Evolutionary conservation across 2,113 vertebrate genomes (phyloP).

Genomic region (Oreochromis tanganicae): DNA sequence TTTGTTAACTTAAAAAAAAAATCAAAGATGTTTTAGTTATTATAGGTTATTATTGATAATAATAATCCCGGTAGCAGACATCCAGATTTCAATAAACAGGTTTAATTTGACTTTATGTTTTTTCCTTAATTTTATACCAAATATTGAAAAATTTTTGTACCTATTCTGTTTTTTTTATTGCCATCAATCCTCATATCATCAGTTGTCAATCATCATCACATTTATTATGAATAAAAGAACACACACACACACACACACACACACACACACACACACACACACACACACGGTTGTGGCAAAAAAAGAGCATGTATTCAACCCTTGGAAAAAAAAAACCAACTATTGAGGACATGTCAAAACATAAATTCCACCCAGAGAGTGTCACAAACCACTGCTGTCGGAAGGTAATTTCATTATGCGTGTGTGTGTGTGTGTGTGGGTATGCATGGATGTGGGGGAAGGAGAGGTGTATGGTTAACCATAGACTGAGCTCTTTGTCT

Average conservation of each 20-base stretch:
- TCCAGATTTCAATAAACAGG: neutral
- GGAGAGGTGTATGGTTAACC: slow-evolving; percentile 44
- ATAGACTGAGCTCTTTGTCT: slow-evolving; percentile 19
- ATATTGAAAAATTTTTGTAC: neutral
- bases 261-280: neutral
- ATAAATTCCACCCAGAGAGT: neutral
- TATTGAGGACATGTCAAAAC: neutral
- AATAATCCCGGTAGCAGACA: neutral
- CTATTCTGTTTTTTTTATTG: neutral
- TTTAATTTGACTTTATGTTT: neutral
- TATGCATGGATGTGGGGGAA: slow-evolving; percentile 3
- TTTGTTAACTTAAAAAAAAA: neutral
- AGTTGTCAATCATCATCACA: neutral
- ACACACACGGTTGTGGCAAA: neutral
- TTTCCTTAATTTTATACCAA: neutral
- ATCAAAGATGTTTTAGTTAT: neutral
- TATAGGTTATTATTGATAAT: neutral
- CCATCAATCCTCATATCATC: neutral
- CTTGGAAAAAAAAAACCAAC: neutral
- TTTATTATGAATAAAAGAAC: neutral
- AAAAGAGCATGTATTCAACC: neutral
- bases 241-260: neutral
- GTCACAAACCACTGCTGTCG: neutral
- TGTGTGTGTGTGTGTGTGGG: neutral
- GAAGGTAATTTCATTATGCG: neutral